Conservation (phyloP, 2,888 invertebrate genomes). For the Agrilus mali region DNA sequence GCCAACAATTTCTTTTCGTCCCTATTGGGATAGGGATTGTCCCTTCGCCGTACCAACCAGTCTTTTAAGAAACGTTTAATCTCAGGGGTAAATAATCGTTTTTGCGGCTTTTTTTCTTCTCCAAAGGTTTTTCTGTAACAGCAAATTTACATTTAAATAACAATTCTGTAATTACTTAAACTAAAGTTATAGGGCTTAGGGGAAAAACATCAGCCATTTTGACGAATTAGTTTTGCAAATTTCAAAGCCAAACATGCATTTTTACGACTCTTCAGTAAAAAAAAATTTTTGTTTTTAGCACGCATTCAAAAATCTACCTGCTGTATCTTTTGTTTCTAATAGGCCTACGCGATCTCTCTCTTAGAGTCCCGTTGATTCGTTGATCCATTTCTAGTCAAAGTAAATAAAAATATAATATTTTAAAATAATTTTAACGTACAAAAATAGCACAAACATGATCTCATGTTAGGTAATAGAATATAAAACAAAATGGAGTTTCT, state of each 20-base stretch:
- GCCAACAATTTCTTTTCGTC: constrained; percentile 65
- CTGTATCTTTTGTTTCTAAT: constrained; percentile 59
- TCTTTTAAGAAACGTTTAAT: constrained; percentile 66
- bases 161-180: not conserved
- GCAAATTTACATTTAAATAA: not conserved
- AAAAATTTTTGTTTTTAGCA: constrained; percentile 1
- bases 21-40: constrained; percentile 66
- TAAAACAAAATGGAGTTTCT: constrained; percentile 31
- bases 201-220: constrained; percentile 1
- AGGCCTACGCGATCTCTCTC: constrained; percentile 46
- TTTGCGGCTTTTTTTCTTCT: constrained; percentile 51
- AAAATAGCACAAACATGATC: constrained; percentile 31
- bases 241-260: no score
- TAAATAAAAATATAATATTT: constrained; percentile 25
- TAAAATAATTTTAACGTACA: constrained; percentile 22
- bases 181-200: not conserved
- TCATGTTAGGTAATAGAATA: constrained; percentile 31
- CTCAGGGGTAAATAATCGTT: constrained; percentile 66
- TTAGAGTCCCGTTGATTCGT: constrained; percentile 28
- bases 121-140: constrained; percentile 40
- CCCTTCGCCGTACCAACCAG: constrained; percentile 62
- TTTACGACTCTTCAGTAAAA: not conserved
- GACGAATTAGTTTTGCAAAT: no score
- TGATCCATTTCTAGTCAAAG: constrained; percentile 30
- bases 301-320: constrained; percentile 36